These are phyloP conservation scores for Resseliella maxima DNA, from an alignment of 2,888 invertebrate species.

Conservation along the genomic window DNA sequence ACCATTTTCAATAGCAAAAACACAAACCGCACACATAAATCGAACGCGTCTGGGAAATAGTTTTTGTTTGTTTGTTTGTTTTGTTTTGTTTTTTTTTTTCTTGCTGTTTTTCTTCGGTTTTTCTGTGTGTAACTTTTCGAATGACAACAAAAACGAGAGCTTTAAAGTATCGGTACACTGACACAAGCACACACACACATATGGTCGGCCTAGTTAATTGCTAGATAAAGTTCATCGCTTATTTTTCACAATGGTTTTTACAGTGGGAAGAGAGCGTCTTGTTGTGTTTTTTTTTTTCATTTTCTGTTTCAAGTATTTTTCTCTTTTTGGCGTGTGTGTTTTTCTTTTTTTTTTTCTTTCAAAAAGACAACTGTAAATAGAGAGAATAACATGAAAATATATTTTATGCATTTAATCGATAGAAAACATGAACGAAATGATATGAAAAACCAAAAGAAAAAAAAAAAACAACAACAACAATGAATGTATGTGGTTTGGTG, in stretches of 20 bases:
- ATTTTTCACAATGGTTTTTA: not conserved
- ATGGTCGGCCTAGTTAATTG: not conserved
- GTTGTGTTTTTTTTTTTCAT: too few species aligned
- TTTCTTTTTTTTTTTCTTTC: not conserved
- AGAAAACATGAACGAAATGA: not conserved
- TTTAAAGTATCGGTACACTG: too few species aligned
- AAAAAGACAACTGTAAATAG: not conserved
- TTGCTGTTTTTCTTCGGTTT: not conserved
- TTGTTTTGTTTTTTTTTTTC: not conserved
- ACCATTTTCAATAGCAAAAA: not conserved
- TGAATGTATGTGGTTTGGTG: not conserved
- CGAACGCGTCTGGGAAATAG: too few species aligned
- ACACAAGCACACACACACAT: too few species aligned
- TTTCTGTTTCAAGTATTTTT: too few species aligned
- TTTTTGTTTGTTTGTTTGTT: too few species aligned
- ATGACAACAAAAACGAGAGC: not conserved
- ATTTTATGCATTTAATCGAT: not conserved
- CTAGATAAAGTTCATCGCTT: slow-evolving; percentile 32
- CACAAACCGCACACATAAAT: not conserved
- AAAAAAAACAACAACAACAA: not conserved
- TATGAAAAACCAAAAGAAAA: not conserved
- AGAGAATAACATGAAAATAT: not conserved
- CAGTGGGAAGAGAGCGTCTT: too few species aligned
- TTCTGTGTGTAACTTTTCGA: not conserved
- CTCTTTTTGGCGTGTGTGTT: too few species aligned